A percentile compares a stretch with the other conserved stretches of the same genome.
Evolutionary conservation across 1,140 invertebrate genomes (phyloP).

Genomic region (Pectinophora gossypiella): DNA sequence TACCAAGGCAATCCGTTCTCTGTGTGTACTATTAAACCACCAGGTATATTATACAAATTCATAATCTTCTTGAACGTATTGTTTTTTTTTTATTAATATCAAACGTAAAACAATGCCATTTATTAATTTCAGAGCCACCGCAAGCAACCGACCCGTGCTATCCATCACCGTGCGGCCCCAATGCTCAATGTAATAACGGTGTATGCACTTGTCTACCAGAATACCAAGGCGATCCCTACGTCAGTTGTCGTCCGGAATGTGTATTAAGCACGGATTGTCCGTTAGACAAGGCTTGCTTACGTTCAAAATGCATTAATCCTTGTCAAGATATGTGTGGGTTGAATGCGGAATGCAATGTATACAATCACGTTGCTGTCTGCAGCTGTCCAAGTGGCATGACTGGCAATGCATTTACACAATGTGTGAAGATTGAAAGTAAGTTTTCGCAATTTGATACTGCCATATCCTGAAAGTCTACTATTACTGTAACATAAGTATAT

Average conservation of each 20-base stretch:
- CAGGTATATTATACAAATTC: conserved; percentile 64
- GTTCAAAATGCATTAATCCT: conserved; percentile 84
- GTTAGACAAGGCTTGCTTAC: conserved; percentile 79
- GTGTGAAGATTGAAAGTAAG: conserved; percentile 59
- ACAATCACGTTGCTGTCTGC: conserved; percentile 82
- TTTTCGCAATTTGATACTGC: conserved; percentile 9
- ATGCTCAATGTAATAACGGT: conserved; percentile 78
- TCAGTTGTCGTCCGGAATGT: conserved; percentile 82
- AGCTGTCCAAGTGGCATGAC: conserved; percentile 77
- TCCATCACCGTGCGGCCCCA: conserved; percentile 82
- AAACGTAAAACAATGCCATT: background rate
- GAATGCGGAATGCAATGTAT: conserved; percentile 78
- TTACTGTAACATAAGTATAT: too few species aligned
- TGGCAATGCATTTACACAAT: conserved; percentile 79
- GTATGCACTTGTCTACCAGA: conserved; percentile 81
- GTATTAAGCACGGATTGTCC: conserved; percentile 82
- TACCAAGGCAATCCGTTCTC: conserved; percentile 86
- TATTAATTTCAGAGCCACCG: conserved; percentile 56
- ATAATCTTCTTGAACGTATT: conserved; percentile 4
- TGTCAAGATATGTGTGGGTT: conserved; percentile 82
- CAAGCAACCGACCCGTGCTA: conserved; percentile 76
- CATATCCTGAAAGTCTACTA: background rate
- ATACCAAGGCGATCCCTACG: conserved; percentile 79
- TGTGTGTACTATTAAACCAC: conserved; percentile 70
- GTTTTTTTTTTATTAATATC: conserved; percentile 5